phyloP scores from a whole-genome alignment of 2,797 vertebrate genomes.

The Eremophila alpestris region DNA sequence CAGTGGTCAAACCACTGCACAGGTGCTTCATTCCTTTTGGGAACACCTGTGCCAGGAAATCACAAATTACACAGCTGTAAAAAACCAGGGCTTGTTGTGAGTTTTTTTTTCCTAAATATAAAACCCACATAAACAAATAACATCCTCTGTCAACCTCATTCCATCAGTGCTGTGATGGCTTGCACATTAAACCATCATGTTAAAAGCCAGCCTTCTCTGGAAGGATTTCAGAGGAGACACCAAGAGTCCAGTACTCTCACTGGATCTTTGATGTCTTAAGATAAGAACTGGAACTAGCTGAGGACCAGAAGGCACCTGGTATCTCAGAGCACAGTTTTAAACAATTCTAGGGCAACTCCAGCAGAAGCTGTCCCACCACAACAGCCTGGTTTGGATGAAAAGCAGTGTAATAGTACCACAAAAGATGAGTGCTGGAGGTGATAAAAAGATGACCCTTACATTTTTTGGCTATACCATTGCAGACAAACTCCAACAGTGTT shows the following conservation, averaged over 20 bases:
- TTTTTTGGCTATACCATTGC: not conserved
- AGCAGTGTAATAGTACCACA: not conserved
- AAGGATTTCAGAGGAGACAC: not conserved
- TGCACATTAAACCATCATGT: not conserved
- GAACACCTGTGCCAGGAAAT: not conserved
- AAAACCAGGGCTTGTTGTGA: not conserved
- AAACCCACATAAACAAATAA: not conserved
- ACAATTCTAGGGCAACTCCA: not conserved
- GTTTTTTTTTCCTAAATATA: not conserved
- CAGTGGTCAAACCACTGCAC: not conserved
- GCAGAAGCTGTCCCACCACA: not conserved
- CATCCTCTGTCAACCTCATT: not conserved
- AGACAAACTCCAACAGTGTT: not conserved
- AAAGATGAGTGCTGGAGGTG: not conserved
- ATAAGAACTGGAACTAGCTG: not conserved
- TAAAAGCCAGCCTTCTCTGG: not conserved
- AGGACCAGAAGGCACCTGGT: not conserved
- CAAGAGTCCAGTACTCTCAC: not conserved
- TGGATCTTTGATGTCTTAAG: not conserved
- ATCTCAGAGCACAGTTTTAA: not conserved
- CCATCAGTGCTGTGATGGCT: not conserved
- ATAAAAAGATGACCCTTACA: not conserved
- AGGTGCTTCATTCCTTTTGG: not conserved
- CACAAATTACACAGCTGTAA: not conserved
- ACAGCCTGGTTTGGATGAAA: not conserved